phyloP scores from a whole-genome alignment of 2,888 invertebrate species.

The Caenorhabditis imperialis region DNA sequence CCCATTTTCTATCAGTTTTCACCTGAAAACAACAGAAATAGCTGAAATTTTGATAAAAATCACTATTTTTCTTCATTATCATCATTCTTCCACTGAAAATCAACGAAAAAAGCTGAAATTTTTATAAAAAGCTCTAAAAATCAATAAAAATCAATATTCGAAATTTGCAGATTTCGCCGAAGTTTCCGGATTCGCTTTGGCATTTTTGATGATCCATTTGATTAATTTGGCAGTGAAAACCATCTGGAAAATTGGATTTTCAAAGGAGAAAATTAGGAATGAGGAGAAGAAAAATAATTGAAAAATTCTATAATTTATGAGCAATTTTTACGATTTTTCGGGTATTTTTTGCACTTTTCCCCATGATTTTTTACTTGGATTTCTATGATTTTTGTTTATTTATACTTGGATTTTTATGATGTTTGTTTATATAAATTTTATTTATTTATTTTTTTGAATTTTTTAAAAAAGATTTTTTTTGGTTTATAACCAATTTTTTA shows the following conservation, averaged over 20 bases:
- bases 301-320: not conserved
- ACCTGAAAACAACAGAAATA: too few relatives aligned
- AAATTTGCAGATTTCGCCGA: slow-evolving; percentile 45
- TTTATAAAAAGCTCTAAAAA: not conserved
- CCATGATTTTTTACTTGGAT: not conserved
- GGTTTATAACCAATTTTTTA: not conserved
- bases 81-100: too few relatives aligned
- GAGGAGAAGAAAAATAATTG: slow-evolving; percentile 1
- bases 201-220: slow-evolving; percentile 39
- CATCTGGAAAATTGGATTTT: not conserved
- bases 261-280: not conserved
- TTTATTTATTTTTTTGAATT: not conserved
- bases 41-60: too few relatives aligned
- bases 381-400: not conserved
- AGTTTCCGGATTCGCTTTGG: slow-evolving; percentile 47
- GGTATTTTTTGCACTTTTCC: not conserved
- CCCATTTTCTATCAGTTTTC: too few relatives aligned
- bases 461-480: not conserved
- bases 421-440: not conserved
- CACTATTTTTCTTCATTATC: too few relatives aligned
- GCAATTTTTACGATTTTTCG: not conserved
- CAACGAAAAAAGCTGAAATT: not conserved
- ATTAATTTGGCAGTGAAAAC: slow-evolving; percentile 22
- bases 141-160: not conserved
- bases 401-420: not conserved